Base-by-base conservation (phyloP, 2,113 vertebrate genomes). In the Agelaius phoeniceus region DNA sequence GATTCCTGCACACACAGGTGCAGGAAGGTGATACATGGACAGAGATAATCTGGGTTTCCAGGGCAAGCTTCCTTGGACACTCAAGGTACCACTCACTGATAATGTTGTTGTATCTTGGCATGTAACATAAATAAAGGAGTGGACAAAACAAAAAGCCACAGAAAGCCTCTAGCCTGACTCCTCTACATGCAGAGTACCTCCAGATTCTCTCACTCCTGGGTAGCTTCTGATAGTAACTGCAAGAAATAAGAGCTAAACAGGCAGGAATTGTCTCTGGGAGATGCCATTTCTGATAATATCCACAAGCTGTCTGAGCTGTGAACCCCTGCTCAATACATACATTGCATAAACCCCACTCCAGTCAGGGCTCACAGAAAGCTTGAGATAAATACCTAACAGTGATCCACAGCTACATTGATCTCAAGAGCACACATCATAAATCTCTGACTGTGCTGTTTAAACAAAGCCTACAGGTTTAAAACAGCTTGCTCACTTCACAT, bases 361-460 rank as follows among this genome's bases (percentile, higher is more conserved):
- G 7, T 3, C 27, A 33, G 26, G 20, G 81, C 16, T 91, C 51
- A 61, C 11, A 33, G 84, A n/a, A 68, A 82, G 55, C 51, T 15
- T 52, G 15, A 80, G 18, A 35, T 77, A 63, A 79, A 33, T 7
- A 48, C 22, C 49, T 44, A 9, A 28, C 28, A 41, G 55, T 58
- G 59, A 81, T 31, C 28, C 5, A 37, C n/a, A 49, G 24, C 15
- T 30, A 37, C 52, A 63, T 12, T 30, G 31, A 87, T 71, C 35
- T 59, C 62, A 37, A 15, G 7, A 63, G 67, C 16, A 58, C 13
- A 61, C 26, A 13, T 23, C 68, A 91, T 87, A 52, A 62, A 63
- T 90, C 89, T 84, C 90, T n/a, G 39, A 31, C 43, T 39, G 12
- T 44, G 41, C 31, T 84, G 21, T 88, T 93, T 67, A 87, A 91